Conservation (phyloP, 2,797 vertebrate species). For the Spinus pinus region DNA sequence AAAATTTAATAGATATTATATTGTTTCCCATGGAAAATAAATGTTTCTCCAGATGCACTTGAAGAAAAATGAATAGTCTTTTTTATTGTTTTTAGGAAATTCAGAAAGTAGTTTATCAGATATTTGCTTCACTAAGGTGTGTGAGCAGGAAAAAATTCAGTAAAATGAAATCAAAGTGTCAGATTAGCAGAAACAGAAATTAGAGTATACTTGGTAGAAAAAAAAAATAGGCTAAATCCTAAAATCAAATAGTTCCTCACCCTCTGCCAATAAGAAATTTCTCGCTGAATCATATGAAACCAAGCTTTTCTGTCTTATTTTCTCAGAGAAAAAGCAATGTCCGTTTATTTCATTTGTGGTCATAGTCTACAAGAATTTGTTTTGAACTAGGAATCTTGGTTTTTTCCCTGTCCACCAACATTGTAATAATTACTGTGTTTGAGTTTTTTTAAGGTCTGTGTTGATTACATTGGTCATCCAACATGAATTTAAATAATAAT, state of each 20-base stretch:
- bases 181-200: neutral
- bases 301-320: neutral
- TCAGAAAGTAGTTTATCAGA: neutral
- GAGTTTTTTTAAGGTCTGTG: rapidly evolving
- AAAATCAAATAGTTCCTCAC: neutral
- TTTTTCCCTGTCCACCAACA: neutral
- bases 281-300: neutral
- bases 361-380: neutral
- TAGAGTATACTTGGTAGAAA: neutral
- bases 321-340: neutral
- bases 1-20: neutral
- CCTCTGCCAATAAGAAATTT: neutral
- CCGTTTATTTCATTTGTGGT: neutral
- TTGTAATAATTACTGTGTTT: neutral
- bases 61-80: neutral
- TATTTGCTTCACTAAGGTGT: neutral
- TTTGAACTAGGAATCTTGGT: neutral
- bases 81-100: neutral
- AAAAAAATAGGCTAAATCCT: neutral
- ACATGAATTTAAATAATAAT: neutral
- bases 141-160: neutral
- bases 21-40: neutral
- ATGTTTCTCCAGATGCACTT: neutral
- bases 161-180: neutral
- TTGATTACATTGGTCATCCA: neutral